Base-by-base conservation (phyloP, 2,888 invertebrate genomes). In the Thera britannica region DNA sequence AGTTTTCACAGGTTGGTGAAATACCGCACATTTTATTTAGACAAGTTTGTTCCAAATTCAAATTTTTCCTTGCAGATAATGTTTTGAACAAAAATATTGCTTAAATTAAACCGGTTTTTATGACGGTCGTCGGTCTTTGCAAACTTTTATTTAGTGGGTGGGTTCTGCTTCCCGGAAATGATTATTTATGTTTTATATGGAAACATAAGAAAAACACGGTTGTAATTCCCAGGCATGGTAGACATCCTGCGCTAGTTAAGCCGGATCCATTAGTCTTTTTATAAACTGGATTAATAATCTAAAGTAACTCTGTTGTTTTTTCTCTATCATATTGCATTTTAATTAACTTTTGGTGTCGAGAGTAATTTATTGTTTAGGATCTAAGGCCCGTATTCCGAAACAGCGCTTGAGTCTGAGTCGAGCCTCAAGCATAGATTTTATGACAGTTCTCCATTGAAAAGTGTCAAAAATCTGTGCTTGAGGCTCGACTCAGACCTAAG, bases 281-380 rank as follows among this genome's bases (percentile, higher is more conserved):
- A 41, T 41, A 41, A 41, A 41, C 7, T 7, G 41, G 41, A 7
- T 7, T 41, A 41, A 9, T 9, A 46, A 46, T 46, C 2, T 46
- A 9, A 46, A 9, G 41, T 46, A 46, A 46, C 44, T 41, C 7
- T 7, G 41, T 1, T 44, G 44, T 44, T 44, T 44, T 44, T 8
- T 46, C 44, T 46, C 9, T 7, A 2, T 46, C 44, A 46, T 46
- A 46, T 46, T 5, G 2, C 44, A 2, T 46, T 7, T 8, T 46
- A 38, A 3, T 41, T 41, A 41, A 41, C 2, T 7, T 41, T 41
- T 1, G 41, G 2, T 41, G 41, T 41, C 41, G 41, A 41, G 41
- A 7, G 2, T 46, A 59, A 57, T 68, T 63, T 61, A 64, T 54
- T 64, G 58, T 61, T 58, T 41, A 41, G 9, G 34, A 59, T 46